These are phyloP conservation scores for Anguilla anguilla DNA, from an alignment of 2,797 vertebrate genomes.

Conservation along the genomic window DNA sequence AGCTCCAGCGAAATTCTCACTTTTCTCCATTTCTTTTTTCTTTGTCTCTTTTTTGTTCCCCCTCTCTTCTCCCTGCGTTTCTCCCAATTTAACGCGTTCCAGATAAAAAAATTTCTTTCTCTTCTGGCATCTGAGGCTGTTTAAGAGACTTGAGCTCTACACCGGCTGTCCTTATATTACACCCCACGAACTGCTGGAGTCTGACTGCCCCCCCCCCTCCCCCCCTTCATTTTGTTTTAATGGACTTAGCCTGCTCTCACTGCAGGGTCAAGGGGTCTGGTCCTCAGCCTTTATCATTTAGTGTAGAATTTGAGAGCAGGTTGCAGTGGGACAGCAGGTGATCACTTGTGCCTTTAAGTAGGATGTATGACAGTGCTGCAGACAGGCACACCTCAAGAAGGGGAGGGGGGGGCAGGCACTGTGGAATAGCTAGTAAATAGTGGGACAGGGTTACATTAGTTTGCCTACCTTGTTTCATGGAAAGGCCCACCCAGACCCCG, in stretches of 20 bases:
- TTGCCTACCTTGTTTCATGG: background rate
- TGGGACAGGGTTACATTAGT: background rate
- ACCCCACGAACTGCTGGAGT: background rate
- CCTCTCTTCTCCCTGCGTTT: background rate
- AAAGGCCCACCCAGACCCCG: too few relatives aligned
- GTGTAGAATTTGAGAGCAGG: background rate
- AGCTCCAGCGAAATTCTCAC: conserved; percentile 36
- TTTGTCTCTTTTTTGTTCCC: background rate
- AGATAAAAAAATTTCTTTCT: conserved; percentile 45
- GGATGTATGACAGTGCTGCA: background rate
- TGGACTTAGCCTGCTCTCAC: conserved; percentile 11
- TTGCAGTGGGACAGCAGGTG: background rate
- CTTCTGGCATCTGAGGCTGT: conserved; percentile 32
- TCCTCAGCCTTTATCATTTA: background rate
- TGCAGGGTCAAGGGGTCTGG: background rate
- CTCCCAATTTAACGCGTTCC: conserved; percentile 40
- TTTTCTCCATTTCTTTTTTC: background rate
- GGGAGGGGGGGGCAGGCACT: background rate
- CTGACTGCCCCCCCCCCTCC: background rate
- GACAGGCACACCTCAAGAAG: background rate
- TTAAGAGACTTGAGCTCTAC: conserved; percentile 29
- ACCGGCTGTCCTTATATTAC: conserved; percentile 21
- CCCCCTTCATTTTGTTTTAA: background rate
- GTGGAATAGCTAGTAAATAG: background rate
- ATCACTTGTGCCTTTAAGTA: background rate